Conservation (phyloP, 2,797 vertebrate genomes). For the Tenualosa ilisha region DNA sequence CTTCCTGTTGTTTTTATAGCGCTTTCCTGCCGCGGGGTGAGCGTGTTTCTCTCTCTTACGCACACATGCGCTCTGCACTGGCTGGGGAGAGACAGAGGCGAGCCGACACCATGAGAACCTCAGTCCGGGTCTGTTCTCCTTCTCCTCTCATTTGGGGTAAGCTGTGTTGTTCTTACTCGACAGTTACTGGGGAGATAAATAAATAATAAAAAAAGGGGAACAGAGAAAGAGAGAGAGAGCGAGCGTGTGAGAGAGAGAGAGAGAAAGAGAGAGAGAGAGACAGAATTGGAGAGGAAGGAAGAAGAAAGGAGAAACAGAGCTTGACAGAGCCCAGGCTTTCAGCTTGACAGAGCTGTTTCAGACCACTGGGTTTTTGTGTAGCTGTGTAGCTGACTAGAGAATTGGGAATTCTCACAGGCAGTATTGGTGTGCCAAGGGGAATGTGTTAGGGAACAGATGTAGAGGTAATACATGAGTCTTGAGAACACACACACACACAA, state of each 20-base stretch:
- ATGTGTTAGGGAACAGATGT: background rate
- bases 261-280: background rate
- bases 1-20: slow-evolving; percentile 79
- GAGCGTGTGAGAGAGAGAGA: background rate
- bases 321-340: background rate
- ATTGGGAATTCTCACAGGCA: slow-evolving; percentile 5
- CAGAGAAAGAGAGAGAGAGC: background rate
- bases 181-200: background rate
- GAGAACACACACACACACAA: background rate
- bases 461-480: background rate
- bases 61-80: slow-evolving; percentile 12
- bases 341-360: slow-evolving; percentile 13
- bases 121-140: slow-evolving; percentile 37
- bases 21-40: slow-evolving; percentile 65
- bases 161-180: background rate
- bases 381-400: background rate
- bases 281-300: background rate
- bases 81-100: slow-evolving; percentile 33
- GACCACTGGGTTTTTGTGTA: background rate
- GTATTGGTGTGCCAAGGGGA: background rate
- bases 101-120: slow-evolving; percentile 15
- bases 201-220: background rate
- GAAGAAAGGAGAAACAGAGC: background rate
- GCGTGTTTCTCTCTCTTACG: background rate
- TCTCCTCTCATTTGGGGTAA: slow-evolving; percentile 50